Evolutionary conservation across 2,113 vertebrate species (phyloP), one percentile per base, ranked within the genome.

Genomic region (Elephantulus edwardii): DNA sequence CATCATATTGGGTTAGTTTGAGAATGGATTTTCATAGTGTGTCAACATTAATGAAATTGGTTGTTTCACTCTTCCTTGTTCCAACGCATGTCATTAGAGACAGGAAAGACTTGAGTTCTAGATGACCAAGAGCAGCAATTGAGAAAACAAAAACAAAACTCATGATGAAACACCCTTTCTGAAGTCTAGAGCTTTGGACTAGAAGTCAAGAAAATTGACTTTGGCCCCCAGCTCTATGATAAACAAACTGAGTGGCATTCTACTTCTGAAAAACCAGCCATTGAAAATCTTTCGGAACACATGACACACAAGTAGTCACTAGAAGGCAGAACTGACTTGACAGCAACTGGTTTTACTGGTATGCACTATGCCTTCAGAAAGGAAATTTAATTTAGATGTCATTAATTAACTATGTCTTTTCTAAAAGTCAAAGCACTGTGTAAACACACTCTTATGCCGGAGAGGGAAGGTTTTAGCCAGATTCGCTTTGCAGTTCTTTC

Each of bases 401-500:
- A 17, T 60, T 50, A 76, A 44, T 76, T 75, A 74, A 13, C 40
- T 64, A 22, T 46, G 62, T 72, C n/a, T 79, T 82, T 77, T 58
- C 58, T 72, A 46, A 19, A 38, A 68, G 14, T 35, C 35, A 52
- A 79, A 58, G 13, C 26, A 35, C 16, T 28, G 10, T 16, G 9
- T 22, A 50, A 44, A 46, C 38, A 56, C 13, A 17, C 42, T 83
- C 50, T 22, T 20, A 9, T 28, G 9, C 40, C 64, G n/a, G 28
- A 52, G 35, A 91, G 30, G 68, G 70, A 64, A 66, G 56, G 26
- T 5, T 71, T 74, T 66, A 86, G 83, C 58, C 24, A 72, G 40
- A 14, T 62, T 87, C 40, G 28, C 1, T 86, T 93, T 86, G 79
- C 28, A 81, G 62, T 83, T 92, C 48, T 77, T 33, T 82, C 54